Percentiles rank a stretch among this genome's conserved stretches.
phyloP scores from a whole-genome alignment of 1,140 invertebrate species.

The Calliphora vicina region DNA sequence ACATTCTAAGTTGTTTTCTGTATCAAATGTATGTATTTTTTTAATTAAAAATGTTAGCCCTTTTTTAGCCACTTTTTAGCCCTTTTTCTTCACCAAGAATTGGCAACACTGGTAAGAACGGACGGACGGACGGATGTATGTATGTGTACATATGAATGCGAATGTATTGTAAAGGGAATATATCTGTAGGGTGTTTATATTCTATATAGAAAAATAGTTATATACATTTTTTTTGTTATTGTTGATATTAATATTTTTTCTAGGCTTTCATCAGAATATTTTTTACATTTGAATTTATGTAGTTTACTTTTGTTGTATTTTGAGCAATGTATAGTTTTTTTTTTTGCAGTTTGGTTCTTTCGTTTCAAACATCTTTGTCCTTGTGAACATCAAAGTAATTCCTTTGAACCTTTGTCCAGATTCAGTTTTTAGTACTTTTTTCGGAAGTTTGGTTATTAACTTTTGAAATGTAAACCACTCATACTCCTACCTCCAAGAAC shows the following conservation, averaged over 20 bases:
- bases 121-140: neutral
- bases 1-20: no score
- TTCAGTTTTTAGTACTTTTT: slow-evolving; percentile 19
- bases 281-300: neutral
- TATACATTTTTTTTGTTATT: neutral
- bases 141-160: neutral
- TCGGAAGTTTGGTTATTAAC: slow-evolving; percentile 19
- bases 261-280: neutral
- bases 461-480: slow-evolving; percentile 3
- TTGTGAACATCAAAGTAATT: slow-evolving; percentile 34
- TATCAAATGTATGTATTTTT: no score
- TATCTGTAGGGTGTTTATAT: slow-evolving; percentile 16
- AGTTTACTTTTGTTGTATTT: neutral
- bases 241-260: neutral
- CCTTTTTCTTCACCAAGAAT: no score
- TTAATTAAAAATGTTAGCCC: no score
- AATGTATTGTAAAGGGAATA: neutral
- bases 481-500: neutral
- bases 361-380: slow-evolving; percentile 24
- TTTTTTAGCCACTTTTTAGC: no score
- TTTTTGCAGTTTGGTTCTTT: neutral
- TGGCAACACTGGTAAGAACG: no score
- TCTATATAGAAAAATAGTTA: slow-evolving; percentile 16
- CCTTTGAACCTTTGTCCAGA: slow-evolving; percentile 36
- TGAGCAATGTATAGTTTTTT: neutral